Evolutionary conservation across 1,140 invertebrate species (phyloP), one percentile per base, ranked within the genome.

Genomic region (Nephotettix cincticeps): DNA sequence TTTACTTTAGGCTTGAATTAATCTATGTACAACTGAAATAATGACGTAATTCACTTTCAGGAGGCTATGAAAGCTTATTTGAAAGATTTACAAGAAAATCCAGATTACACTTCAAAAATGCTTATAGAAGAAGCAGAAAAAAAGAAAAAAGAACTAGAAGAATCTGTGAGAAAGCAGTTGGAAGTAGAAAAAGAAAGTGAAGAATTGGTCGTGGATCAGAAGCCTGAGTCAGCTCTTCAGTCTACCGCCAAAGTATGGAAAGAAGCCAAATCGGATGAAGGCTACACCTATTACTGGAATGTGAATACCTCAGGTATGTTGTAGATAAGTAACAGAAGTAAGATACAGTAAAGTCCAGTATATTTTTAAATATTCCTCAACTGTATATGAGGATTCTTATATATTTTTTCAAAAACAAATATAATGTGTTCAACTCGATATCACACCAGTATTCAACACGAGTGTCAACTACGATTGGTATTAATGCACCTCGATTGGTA

Each of bases 21-120:
- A n/a, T n/a, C n/a, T n/a, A n/a, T n/a, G n/a, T n/a, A n/a, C n/a
- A n/a, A n/a, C n/a, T n/a, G n/a, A n/a, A n/a, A n/a, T n/a, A n/a
- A n/a, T n/a, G n/a, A n/a, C n/a, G n/a, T n/a, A n/a, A n/a, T n/a
- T n/a, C n/a, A 67, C 70, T 75, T 79, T 73, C 69, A 88, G 77
- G 92, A 90, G 4, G 93, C 92, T 0, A 86, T 95, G 88, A 88
- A 87, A 77, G 91, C 93, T 0, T 95, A 94, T 76, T 79, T 91
- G 58, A 92, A 90, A 79, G 93, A 95, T 81, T 83, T 93, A 9
- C 85, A 89, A 77, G 85, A 84, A 73, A 89, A 91, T 76, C 84
- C 84, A 28, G 92, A 94, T 79, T 84, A 93, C 75, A 92, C 91
- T 3, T 89, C 89, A 11, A 75, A 84, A 66, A 83, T 79, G 71